Evolutionary conservation across 2,113 vertebrate genomes (phyloP).

Genomic region (Labrus mixtus): DNA sequence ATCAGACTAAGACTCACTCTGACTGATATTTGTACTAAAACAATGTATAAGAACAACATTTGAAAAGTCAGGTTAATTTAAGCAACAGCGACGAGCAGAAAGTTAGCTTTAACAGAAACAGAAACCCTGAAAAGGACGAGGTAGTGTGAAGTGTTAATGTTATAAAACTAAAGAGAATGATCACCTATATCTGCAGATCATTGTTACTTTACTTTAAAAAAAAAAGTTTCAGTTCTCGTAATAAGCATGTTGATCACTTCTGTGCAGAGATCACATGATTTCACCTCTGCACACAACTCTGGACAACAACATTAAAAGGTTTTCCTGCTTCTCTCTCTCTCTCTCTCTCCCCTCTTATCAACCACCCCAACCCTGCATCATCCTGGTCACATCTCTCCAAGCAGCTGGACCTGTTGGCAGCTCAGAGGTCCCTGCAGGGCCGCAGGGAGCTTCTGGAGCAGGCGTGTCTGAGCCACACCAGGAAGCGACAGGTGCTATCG

Average conservation of each 20-base stretch:
- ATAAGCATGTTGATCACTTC: too few relatives aligned
- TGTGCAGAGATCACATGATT: background rate
- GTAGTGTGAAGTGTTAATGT: too few relatives aligned
- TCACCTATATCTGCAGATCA: too few relatives aligned
- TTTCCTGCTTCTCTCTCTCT: background rate
- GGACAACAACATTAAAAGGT: background rate
- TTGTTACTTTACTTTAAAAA: too few relatives aligned
- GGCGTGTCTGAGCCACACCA: slow-evolving; percentile 87
- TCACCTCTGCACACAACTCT: background rate
- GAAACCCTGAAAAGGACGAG: too few relatives aligned
- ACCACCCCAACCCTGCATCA: background rate
- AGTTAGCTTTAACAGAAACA: too few relatives aligned
- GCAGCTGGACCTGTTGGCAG: slow-evolving; percentile 75
- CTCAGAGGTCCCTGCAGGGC: slow-evolving; percentile 85
- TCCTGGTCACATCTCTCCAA: slow-evolving; percentile 29
- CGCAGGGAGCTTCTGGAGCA: slow-evolving; percentile 88
- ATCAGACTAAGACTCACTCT: too few relatives aligned
- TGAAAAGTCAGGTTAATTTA: too few relatives aligned
- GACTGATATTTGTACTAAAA: too few relatives aligned
- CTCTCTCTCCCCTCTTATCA: background rate
- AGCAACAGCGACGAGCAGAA: too few relatives aligned
- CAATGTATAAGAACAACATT: too few relatives aligned
- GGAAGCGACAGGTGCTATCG: slow-evolving; percentile 87
- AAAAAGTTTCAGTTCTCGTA: background rate
- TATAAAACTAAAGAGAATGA: too few relatives aligned